Conservation (phyloP, 2,113 vertebrate genomes). For the Opisthocomus hoazin region DNA sequence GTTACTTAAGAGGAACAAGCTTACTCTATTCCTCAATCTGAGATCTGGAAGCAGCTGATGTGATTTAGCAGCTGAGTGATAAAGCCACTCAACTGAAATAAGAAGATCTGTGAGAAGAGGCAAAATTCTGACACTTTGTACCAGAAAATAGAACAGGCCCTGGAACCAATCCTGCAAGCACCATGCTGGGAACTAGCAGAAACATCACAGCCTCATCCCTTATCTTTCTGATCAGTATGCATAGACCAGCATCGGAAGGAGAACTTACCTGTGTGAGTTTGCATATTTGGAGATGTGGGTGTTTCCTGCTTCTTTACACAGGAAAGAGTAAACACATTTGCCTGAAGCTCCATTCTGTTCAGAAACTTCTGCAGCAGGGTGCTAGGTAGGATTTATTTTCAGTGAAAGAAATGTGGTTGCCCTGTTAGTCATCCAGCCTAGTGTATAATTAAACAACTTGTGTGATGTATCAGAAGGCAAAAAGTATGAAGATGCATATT, state of each 20-base stretch:
- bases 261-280: not conserved
- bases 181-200: not conserved
- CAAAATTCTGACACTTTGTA: not conserved
- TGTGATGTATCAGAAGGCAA: not conserved
- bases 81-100: not conserved
- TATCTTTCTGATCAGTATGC: not conserved
- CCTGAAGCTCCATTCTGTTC: not conserved
- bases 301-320: not conserved
- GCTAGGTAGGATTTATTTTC: not conserved
- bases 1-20: not conserved
- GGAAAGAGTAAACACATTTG: not conserved
- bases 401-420: not conserved
- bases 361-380: not conserved
- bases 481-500: not conserved
- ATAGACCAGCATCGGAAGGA: not conserved
- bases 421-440: not conserved
- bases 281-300: not conserved
- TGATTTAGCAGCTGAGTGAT: not conserved
- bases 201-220: not conserved
- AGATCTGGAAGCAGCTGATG: not conserved
- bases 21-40: not conserved
- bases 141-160: not conserved
- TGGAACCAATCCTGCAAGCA: not conserved
- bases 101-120: not conserved
- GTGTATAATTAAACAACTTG: not conserved